Percentiles rank a stretch among this genome's conserved stretches.
Evolutionary conservation across 23 tunicate species (phyloP).

Genomic region (Botrylloides violaceus): DNA sequence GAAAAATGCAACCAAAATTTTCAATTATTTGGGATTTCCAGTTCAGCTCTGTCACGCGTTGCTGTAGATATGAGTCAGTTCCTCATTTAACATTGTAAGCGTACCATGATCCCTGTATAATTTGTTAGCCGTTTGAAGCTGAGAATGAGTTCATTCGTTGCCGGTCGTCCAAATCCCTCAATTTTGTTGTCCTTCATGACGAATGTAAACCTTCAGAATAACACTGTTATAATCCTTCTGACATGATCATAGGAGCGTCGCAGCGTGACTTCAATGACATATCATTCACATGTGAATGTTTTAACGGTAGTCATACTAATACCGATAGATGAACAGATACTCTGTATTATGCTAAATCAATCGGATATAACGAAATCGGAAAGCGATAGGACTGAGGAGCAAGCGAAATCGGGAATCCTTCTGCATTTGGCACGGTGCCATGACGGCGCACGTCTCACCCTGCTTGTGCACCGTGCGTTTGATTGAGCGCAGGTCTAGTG

Average conservation of each 20-base stretch:
- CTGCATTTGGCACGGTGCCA: too few relatives aligned
- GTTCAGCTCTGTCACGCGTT: background rate
- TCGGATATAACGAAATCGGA: too few relatives aligned
- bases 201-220: background rate
- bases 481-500: too few relatives aligned
- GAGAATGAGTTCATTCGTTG: background rate
- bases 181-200: slow-evolving; percentile 1
- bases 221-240: background rate
- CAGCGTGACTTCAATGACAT: background rate
- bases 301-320: background rate
- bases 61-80: background rate
- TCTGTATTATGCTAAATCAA: too few relatives aligned
- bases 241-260: background rate
- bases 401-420: too few relatives aligned
- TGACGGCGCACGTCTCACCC: too few relatives aligned
- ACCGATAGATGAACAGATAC: too few relatives aligned
- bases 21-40: background rate
- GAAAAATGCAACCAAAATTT: background rate
- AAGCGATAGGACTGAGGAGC: too few relatives aligned
- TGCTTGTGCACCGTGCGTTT: too few relatives aligned
- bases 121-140: background rate
- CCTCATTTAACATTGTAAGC: background rate
- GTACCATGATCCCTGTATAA: background rate
- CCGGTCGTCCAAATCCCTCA: slow-evolving; percentile 14
- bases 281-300: background rate